These are phyloP conservation scores for Tenthredo notha DNA, from an alignment of 2,888 invertebrate genomes.

Conservation along the genomic window DNA sequence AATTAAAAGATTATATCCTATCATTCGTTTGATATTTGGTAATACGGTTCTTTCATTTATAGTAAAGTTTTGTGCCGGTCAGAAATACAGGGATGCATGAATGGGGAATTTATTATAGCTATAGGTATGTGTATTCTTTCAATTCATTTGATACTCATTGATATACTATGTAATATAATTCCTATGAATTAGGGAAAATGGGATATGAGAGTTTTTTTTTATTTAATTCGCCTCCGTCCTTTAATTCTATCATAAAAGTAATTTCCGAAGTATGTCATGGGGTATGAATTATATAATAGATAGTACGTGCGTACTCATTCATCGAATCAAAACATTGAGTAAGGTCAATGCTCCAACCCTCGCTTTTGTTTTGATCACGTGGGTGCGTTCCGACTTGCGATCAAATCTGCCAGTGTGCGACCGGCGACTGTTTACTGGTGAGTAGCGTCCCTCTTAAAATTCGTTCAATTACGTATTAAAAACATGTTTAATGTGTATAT, in stretches of 20 bases:
- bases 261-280: not conserved
- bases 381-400: no score
- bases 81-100: not conserved
- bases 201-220: not conserved
- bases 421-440: not conserved
- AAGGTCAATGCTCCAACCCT: not conserved
- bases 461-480: not conserved
- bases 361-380: constrained; percentile 25
- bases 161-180: not conserved
- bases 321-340: not conserved
- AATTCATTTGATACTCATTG: not conserved
- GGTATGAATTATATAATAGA: no score
- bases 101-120: not conserved
- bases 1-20: not conserved
- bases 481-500: not conserved
- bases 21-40: not conserved
- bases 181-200: not conserved
- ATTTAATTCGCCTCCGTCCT: not conserved
- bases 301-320: not conserved
- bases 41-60: not conserved
- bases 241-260: not conserved
- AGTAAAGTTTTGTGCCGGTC: not conserved
- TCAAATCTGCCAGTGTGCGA: not conserved
- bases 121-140: not conserved
- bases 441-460: not conserved